Base-by-base conservation (phyloP, 2,888 invertebrate genomes). In the Elegia similella region DNA sequence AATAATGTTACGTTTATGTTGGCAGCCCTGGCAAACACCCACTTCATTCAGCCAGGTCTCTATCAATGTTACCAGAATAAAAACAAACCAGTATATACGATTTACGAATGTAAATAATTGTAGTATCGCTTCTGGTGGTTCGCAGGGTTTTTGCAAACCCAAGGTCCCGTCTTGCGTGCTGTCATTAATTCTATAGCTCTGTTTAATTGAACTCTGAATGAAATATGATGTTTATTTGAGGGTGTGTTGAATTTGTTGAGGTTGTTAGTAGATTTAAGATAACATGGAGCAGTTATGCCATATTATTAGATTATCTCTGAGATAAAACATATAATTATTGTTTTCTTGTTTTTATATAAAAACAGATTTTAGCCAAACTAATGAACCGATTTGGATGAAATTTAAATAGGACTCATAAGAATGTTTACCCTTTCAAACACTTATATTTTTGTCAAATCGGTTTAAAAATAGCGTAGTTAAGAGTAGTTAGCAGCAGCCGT, bases 61-160 rank as follows among this genome's bases (percentile, higher is more conserved):
- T 72, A 79, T 78, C 77, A 75, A 74, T 84, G 84, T 75, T 74
- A 78, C 77, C 73, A 67, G 68, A 63, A 67, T 71, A 76, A 76
- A 84, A 86, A 87, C 81, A 86, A 85, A 85, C 85, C 76, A 76
- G 77, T 80, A 76, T 68, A 73, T 71, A 63, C 73, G 73, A 84
- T 86, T 84, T 82, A 85, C 80, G 80, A 76, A 72, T 75, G 79
- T 84, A 84, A 84, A 87, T 86, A 82, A 81, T 79, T 82, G 78
- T 78, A 74, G 67, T 66, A 70, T 70, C 75, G 57, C 62, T 66
- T 73, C 30, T 32, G 44, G n/a, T 55, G 16, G 46, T n/a, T 65
- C 65, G 59, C 66, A 67, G 73, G 70, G 75, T 74, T 74, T 67
- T 67, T 68, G 63, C 61, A 47, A 52, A 58, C 47, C 60, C 76